Evolutionary conservation across 2,888 invertebrate species (phyloP).

Genomic region (Yponomeuta evonymella): DNA sequence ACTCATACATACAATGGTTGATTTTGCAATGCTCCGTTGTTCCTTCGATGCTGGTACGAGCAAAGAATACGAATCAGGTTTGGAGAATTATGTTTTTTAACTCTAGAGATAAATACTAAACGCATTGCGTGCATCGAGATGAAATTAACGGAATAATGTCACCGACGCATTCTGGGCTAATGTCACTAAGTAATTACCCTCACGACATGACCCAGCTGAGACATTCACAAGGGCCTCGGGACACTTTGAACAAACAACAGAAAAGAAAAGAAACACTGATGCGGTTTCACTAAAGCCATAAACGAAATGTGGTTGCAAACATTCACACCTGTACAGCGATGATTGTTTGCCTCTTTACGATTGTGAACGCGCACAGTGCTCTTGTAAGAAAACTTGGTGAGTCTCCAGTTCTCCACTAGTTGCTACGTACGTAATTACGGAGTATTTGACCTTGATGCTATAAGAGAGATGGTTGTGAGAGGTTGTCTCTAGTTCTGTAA

Average conservation of each 20-base stretch:
- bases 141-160: slow-evolving; percentile 20
- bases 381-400: slow-evolving; percentile 5
- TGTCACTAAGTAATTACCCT: slow-evolving; percentile 30
- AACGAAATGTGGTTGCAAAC: slow-evolving; percentile 41
- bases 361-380: slow-evolving; percentile 10
- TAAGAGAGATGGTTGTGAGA: background rate
- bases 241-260: slow-evolving; percentile 28
- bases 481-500: no score
- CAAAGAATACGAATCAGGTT: slow-evolving; percentile 12
- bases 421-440: background rate
- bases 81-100: slow-evolving; percentile 5
- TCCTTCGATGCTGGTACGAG: slow-evolving; percentile 1
- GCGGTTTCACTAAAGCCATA: slow-evolving; percentile 30
- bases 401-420: background rate
- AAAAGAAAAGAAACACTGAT: slow-evolving; percentile 24
- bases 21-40: slow-evolving; percentile 25
- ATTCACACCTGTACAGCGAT: slow-evolving; percentile 64
- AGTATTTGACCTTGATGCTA: background rate
- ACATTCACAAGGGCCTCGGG: slow-evolving; percentile 28
- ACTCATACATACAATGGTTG: slow-evolving; percentile 26
- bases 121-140: slow-evolving; percentile 3
- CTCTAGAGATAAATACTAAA: slow-evolving; percentile 4
- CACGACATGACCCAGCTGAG: slow-evolving; percentile 15
- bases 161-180: slow-evolving; percentile 30
- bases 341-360: slow-evolving; percentile 45